Evolutionary conservation across 2,888 invertebrate species (phyloP).

Genomic region (Thalpophila matura): DNA sequence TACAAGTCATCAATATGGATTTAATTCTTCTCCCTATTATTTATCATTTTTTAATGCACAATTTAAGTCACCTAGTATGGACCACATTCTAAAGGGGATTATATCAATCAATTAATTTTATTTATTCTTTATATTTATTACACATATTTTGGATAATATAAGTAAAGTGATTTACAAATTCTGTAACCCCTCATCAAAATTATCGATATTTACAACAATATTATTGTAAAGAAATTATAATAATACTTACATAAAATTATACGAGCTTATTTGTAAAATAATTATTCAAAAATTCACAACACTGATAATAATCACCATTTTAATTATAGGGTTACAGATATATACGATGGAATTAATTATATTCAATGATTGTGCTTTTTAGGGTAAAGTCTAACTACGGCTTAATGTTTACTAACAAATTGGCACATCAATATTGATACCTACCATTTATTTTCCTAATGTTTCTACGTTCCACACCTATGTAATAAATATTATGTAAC

Average conservation of each 20-base stretch:
- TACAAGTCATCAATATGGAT: slow-evolving; percentile 78
- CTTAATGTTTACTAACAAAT: slow-evolving; percentile 66
- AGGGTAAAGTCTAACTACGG: slow-evolving; percentile 68
- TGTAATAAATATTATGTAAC: slow-evolving; percentile 63
- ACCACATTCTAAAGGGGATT: slow-evolving; percentile 87
- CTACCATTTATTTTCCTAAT: slow-evolving; percentile 64
- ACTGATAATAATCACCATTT: slow-evolving; percentile 73
- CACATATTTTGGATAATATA: slow-evolving; percentile 57
- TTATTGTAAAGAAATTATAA: slow-evolving; percentile 58
- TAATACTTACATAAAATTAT: slow-evolving; percentile 58
- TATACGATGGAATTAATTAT: slow-evolving; percentile 62
- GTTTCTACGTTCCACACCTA: slow-evolving; percentile 73
- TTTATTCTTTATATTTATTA: slow-evolving; percentile 55
- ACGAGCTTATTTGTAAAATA: slow-evolving; percentile 58
- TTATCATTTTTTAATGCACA: slow-evolving; percentile 86
- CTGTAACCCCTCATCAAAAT: slow-evolving; percentile 66
- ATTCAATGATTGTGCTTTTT: slow-evolving; percentile 68
- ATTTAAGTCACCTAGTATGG: slow-evolving; percentile 90
- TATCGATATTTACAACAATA: slow-evolving; percentile 66
- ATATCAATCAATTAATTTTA: slow-evolving; percentile 54
- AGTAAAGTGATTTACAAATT: slow-evolving; percentile 57
- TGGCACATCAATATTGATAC: slow-evolving; percentile 75
- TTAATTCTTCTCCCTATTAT: slow-evolving; percentile 77
- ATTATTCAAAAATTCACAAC: slow-evolving; percentile 77
- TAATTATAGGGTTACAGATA: slow-evolving; percentile 69